These are phyloP conservation scores for Oligia strigilis DNA, from an alignment of 2,888 invertebrate species.

Conservation along the genomic window DNA sequence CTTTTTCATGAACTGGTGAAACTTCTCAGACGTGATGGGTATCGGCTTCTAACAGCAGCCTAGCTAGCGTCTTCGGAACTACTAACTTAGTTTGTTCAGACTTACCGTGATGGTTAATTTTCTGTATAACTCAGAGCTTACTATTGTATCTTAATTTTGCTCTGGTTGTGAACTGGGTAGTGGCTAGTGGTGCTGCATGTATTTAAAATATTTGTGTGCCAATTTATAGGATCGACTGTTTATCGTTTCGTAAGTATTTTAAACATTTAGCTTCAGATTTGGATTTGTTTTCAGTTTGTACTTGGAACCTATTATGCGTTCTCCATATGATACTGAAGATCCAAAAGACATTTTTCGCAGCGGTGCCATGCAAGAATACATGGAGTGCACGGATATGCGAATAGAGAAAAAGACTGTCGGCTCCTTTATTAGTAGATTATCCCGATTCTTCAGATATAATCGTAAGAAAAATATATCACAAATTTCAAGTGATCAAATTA, in stretches of 20 bases:
- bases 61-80: not conserved
- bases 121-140: not conserved
- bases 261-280: slow-evolving; percentile 10
- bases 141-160: not conserved
- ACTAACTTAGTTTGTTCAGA: not conserved
- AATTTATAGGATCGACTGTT: not conserved
- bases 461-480: slow-evolving; percentile 40
- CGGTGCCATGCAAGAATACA: slow-evolving; percentile 68
- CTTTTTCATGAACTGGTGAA: not conserved
- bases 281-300: slow-evolving; percentile 77
- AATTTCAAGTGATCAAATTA: slow-evolving; percentile 23
- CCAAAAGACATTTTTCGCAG: slow-evolving; percentile 67
- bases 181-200: not conserved
- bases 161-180: not conserved
- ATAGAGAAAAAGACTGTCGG: slow-evolving; percentile 39
- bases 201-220: not conserved
- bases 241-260: not conserved
- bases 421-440: slow-evolving; percentile 48
- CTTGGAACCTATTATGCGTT: slow-evolving; percentile 83
- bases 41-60: not conserved
- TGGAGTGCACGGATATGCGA: slow-evolving; percentile 42
- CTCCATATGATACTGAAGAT: slow-evolving; percentile 77
- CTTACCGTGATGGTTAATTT: not conserved
- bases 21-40: not conserved
- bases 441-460: slow-evolving; percentile 62